Evolutionary conservation across 2,113 vertebrate species (phyloP).

Genomic region (Xiphophorus maculatus): DNA sequence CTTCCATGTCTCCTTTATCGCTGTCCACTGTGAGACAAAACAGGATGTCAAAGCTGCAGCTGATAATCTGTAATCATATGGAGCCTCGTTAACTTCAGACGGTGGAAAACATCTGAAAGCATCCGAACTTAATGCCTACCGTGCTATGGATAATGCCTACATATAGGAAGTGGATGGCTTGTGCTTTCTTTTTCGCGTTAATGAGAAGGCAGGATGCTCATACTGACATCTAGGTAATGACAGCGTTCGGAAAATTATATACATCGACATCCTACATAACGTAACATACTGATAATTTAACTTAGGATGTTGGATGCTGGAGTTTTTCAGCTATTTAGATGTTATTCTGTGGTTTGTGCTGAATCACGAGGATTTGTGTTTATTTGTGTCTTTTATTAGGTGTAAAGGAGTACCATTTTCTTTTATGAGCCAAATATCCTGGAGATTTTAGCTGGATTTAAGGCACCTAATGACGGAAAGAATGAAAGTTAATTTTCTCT

Average conservation of each 20-base stretch:
- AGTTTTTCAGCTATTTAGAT: slow-evolving; percentile 12
- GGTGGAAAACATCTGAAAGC: slow-evolving; percentile 30
- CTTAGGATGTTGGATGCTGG: slow-evolving; percentile 18
- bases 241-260: slow-evolving; percentile 45
- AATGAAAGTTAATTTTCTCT: slow-evolving; percentile 33
- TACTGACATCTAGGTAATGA: slow-evolving; percentile 38
- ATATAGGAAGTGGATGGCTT: slow-evolving; percentile 31
- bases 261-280: slow-evolving; percentile 46
- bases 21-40: slow-evolving; percentile 29
- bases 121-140: slow-evolving; percentile 18
- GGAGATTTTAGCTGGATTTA: slow-evolving; percentile 38
- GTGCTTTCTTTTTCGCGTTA: slow-evolving; percentile 25
- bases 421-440: slow-evolving; percentile 59
- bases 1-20: slow-evolving; percentile 17
- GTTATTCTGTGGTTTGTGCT: slow-evolving; percentile 30
- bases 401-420: slow-evolving; percentile 51
- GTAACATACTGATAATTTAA: slow-evolving; percentile 36
- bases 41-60: slow-evolving; percentile 12
- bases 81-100: slow-evolving; percentile 27
- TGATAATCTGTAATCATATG: slow-evolving; percentile 47
- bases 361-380: slow-evolving; percentile 33
- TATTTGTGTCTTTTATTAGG: slow-evolving; percentile 54
- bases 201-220: slow-evolving; percentile 42
- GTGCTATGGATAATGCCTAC: slow-evolving; percentile 36
- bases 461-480: slow-evolving; percentile 42